Conservation (phyloP, 2,113 vertebrate species). For the Tenebrosternarchus preto region DNA sequence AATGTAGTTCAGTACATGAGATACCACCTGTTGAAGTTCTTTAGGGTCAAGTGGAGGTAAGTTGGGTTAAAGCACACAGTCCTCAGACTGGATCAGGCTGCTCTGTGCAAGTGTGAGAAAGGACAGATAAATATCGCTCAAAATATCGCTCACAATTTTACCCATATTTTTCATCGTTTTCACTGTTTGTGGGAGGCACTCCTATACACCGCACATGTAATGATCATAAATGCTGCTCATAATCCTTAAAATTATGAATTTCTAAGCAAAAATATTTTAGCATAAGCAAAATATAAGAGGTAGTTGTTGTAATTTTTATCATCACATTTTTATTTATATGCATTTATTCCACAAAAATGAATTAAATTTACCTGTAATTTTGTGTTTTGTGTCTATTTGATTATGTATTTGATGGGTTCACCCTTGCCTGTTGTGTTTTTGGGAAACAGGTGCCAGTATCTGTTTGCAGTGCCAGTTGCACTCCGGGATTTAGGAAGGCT, state of each 20-base stretch:
- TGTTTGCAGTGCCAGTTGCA: slow-evolving; percentile 73
- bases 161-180: too few species aligned
- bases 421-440: neutral
- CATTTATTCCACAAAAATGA: too few species aligned
- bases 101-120: slow-evolving; percentile 10
- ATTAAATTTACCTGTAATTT: neutral
- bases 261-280: too few species aligned
- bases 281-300: too few species aligned
- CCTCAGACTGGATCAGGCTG: slow-evolving; percentile 26
- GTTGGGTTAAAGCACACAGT: slow-evolving; percentile 48
- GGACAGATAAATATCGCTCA: neutral
- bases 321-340: too few species aligned
- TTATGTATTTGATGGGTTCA: neutral
- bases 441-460: slow-evolving; percentile 54
- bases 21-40: slow-evolving; percentile 74
- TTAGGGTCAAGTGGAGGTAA: slow-evolving; percentile 73
- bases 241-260: neutral
- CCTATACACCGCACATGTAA: too few species aligned
- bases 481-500: slow-evolving; percentile 75
- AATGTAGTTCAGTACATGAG: slow-evolving; percentile 76
- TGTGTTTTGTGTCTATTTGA: neutral
- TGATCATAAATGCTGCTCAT: too few species aligned
- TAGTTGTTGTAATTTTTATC: too few species aligned
- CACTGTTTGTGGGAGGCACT: too few species aligned
- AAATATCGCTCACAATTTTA: too few species aligned